Evolutionary conservation across 2,888 invertebrate species (phyloP), one percentile per base, ranked within the genome.

Genomic region (Hypomecis punctinalis): DNA sequence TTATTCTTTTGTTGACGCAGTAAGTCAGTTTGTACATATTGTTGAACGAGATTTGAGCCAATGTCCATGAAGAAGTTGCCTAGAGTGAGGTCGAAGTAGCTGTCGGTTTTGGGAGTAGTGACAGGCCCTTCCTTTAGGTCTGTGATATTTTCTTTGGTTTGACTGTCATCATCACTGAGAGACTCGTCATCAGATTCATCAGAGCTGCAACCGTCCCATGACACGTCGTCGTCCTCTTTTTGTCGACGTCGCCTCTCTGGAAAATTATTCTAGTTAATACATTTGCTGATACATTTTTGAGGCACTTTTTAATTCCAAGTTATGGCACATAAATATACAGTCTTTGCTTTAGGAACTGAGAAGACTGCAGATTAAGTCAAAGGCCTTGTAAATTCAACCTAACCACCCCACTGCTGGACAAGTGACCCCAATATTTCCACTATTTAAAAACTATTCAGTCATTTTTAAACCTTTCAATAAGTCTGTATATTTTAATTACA

Each of bases 1-100:
- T 98, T 98, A 52, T 97, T 94, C 82, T 96, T 97, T 83, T 98
- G 98, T 79, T 97, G 96, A 73, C 96, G 96, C 61, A 98, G 93
- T 63, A 98, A 91, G 91, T 99, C 99, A n/a, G 96, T 95, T 91
- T 99, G 98, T 23, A 99, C 98, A 85, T 96, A 97, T 84, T 99
- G 98, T 85, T 98, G 97, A 2, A 98, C 98, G 70, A 98, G 94
- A 83, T 97, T 97, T 63, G 97, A 94, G 39, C 99, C 99, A 75
- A 99, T 97, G 81, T 97, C 97, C 88, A 97, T 96, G 80, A 98
- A 97, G 85, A 98, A 97, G 84, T 97, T 97, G 6, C 98, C 98
- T 58, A 98, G 90, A 0, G 98, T 96, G 84, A 96, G 96, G 72
- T 97, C 97, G 84, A 98, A 98, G 83, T 97, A 98, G 69, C 95